Conservation (phyloP, 2,888 invertebrate species). For the Melipona bicolor region DNA sequence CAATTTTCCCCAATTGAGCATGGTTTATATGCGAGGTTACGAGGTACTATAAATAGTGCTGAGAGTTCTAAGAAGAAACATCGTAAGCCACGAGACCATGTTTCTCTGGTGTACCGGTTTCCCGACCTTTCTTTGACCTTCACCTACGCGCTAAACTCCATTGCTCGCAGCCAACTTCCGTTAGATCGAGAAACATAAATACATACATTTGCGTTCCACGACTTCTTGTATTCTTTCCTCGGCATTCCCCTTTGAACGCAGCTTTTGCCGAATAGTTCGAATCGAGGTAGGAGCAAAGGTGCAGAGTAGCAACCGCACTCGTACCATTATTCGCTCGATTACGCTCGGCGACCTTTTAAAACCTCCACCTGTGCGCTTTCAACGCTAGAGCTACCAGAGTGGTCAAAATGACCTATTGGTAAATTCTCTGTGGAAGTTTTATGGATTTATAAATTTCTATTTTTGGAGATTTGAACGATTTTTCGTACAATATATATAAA, state of each 20-base stretch:
- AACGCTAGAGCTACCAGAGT: too few relatives aligned
- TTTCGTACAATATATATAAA: too few relatives aligned
- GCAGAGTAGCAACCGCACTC: conserved; percentile 20
- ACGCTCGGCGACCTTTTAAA: neutral
- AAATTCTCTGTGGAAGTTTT: too few relatives aligned
- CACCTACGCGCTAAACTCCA: conserved; percentile 53
- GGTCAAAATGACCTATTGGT: too few relatives aligned
- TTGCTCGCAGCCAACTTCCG: conserved; percentile 57
- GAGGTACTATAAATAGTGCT: neutral
- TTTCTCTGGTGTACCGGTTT: conserved; percentile 46
- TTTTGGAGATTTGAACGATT: too few relatives aligned
- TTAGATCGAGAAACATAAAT: conserved; percentile 57
- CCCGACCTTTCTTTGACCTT: conserved; percentile 68
- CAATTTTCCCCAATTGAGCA: too few relatives aligned
- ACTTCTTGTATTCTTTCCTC: conserved; percentile 6
- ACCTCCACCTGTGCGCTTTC: neutral
- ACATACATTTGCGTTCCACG: neutral
- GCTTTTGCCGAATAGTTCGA: conserved; percentile 25
- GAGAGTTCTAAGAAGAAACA: neutral
- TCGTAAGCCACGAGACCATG: conserved; percentile 2
- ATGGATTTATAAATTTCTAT: too few relatives aligned
- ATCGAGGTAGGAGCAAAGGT: conserved; percentile 17
- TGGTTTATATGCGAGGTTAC: neutral
- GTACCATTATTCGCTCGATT: neutral
- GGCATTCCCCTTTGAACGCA: conserved; percentile 16